phyloP scores from a whole-genome alignment of 2,797 vertebrate species.

The Galagoides demidoff region DNA sequence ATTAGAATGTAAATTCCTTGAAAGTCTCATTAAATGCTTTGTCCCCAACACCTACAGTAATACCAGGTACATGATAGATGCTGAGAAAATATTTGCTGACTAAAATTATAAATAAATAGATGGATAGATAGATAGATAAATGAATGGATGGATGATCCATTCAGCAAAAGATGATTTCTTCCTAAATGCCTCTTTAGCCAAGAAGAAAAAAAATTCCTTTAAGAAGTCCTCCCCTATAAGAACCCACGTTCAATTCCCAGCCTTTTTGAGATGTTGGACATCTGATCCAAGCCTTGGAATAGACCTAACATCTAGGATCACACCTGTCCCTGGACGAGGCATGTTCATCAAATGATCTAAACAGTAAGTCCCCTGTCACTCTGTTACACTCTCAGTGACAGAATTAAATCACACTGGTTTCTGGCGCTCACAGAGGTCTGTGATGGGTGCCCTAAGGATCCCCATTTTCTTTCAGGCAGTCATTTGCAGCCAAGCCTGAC shows the following conservation, averaged over 20 bases:
- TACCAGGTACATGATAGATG: neutral
- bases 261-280: neutral
- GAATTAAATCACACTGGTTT: neutral
- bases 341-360: slow-evolving; percentile 36
- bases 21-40: neutral
- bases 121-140: neutral
- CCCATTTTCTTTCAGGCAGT: slow-evolving; percentile 8
- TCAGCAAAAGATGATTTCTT: slow-evolving; percentile 45
- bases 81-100: slow-evolving; percentile 30
- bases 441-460: neutral
- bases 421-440: neutral
- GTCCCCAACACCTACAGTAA: neutral
- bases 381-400: neutral
- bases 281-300: neutral
- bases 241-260: neutral
- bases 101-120: neutral
- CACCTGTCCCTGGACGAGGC: neutral
- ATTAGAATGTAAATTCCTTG: slow-evolving; percentile 30
- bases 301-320: slow-evolving; percentile 22
- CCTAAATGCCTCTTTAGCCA: neutral
- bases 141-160: neutral
- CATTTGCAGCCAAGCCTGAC: slow-evolving; percentile 31
- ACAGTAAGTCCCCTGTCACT: neutral
- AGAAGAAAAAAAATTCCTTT: slow-evolving; percentile 34
- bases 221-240: neutral